Evolutionary conservation across 2,888 invertebrate genomes (phyloP).

Genomic region (Pterostichus niger): DNA sequence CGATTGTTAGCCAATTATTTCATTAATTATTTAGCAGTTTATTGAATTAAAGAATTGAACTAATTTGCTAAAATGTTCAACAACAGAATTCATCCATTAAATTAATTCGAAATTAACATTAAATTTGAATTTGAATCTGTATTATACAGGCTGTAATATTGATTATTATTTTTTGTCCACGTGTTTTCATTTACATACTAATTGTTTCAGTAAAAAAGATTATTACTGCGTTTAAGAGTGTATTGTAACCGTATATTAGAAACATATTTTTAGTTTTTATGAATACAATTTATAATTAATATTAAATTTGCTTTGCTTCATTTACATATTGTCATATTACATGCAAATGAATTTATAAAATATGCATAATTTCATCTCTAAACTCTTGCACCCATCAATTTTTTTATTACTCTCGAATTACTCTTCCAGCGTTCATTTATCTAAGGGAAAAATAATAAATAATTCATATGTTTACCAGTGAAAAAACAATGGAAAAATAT

Average conservation of each 20-base stretch:
- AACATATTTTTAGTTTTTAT: neutral
- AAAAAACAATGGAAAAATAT: no score
- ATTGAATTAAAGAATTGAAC: conserved; percentile 27
- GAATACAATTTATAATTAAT: no score
- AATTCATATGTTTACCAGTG: no score
- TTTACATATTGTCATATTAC: conserved; percentile 18
- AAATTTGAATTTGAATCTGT: neutral
- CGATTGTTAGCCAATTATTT: no score
- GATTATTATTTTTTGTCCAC: conserved; percentile 8
- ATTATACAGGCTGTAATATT: neutral
- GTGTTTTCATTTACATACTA: conserved; percentile 5
- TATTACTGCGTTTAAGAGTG: neutral
- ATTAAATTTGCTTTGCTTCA: neutral
- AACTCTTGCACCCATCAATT: no score
- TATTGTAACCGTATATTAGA: neutral
- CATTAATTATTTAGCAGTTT: neutral
- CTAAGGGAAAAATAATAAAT: no score
- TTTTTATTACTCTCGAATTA: no score
- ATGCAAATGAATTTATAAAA: no score
- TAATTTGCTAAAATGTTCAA: conserved; percentile 5
- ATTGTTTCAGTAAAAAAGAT: neutral
- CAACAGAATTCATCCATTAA: conserved; percentile 11
- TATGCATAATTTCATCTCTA: no score
- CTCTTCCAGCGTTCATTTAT: no score
- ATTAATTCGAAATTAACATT: conserved; percentile 1